A percentile compares a stretch with the other conserved stretches of the same genome.
These are phyloP conservation scores for Sarcophaga bullata DNA, from an alignment of 1,140 invertebrate genomes.

Conservation along the genomic window DNA sequence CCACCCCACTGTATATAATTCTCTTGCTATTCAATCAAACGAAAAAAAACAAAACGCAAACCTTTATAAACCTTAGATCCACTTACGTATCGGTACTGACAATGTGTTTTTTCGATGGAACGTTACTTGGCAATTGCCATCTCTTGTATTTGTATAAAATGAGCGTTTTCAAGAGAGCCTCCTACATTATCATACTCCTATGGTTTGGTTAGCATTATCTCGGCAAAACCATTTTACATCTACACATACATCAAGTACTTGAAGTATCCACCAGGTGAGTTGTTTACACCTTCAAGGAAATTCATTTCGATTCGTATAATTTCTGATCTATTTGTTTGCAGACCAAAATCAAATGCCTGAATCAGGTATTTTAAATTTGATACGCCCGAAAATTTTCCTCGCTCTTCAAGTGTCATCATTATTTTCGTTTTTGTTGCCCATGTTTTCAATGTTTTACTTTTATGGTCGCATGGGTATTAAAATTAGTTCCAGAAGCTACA, in stretches of 20 bases:
- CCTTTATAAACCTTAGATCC: conserved; percentile 68
- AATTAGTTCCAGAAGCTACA: conserved; percentile 72
- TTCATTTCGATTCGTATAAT: too few relatives aligned
- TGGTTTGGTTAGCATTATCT: conserved; percentile 82
- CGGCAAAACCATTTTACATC: conserved; percentile 82
- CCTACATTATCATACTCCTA: conserved; percentile 81
- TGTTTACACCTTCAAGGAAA: too few relatives aligned
- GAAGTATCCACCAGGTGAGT: conserved; percentile 75
- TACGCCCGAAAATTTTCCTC: conserved; percentile 71
- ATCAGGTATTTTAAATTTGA: conserved; percentile 81
- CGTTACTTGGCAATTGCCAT: conserved; percentile 94
- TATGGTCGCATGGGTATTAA: conserved; percentile 81
- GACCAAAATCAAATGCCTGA: conserved; percentile 69
- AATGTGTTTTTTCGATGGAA: conserved; percentile 88
- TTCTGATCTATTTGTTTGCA: conserved; percentile 9
- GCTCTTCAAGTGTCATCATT: conserved; percentile 85
- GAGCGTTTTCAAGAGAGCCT: conserved; percentile 80
- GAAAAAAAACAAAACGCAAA: too few relatives aligned
- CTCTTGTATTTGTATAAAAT: conserved; percentile 83
- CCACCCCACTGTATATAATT: too few relatives aligned
- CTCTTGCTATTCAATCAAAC: too few relatives aligned
- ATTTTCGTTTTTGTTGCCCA: conserved; percentile 86
- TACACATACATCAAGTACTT: conserved; percentile 77
- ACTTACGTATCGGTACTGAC: conserved; percentile 91
- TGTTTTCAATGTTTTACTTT: conserved; percentile 79